These are phyloP conservation scores for Cinclus mexicanus DNA, from an alignment of 2,113 vertebrate species.

Conservation along the genomic window DNA sequence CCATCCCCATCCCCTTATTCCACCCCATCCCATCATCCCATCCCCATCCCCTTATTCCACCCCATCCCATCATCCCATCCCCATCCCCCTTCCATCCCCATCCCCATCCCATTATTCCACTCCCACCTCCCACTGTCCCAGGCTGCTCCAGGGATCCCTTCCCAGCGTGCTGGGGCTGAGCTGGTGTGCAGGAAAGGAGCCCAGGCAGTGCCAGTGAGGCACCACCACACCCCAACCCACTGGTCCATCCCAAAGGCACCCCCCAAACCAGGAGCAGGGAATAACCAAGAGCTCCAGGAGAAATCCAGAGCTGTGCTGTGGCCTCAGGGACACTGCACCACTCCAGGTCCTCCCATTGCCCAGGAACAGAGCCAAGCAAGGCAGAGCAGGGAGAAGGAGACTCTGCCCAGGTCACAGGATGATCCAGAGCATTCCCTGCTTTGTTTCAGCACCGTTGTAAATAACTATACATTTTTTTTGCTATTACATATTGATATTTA, in stretches of 20 bases:
- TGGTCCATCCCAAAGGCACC: background rate
- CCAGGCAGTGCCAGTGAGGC: rapidly evolving
- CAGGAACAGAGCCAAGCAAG: background rate
- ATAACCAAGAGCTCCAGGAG: background rate
- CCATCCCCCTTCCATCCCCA: no score
- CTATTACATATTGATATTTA: no score
- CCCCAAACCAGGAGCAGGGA: no score
- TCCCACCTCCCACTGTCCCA: background rate
- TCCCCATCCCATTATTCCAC: background rate
- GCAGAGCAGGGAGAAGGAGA: background rate
- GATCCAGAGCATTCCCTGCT: background rate
- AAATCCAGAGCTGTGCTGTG: rapidly evolving
- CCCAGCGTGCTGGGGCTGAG: rapidly evolving
- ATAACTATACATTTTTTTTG: no score
- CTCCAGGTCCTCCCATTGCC: no score
- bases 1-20: no score
- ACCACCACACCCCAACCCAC: rapidly evolving
- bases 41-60: no score
- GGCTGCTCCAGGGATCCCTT: background rate
- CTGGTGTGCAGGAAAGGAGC: background rate
- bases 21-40: no score
- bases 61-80: no score
- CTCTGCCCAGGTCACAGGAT: no score
- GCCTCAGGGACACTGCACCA: rapidly evolving
- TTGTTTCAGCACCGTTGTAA: no score